These are phyloP conservation scores for Danio albolineatus DNA, from an alignment of 2,797 vertebrate genomes.

Conservation along the genomic window DNA sequence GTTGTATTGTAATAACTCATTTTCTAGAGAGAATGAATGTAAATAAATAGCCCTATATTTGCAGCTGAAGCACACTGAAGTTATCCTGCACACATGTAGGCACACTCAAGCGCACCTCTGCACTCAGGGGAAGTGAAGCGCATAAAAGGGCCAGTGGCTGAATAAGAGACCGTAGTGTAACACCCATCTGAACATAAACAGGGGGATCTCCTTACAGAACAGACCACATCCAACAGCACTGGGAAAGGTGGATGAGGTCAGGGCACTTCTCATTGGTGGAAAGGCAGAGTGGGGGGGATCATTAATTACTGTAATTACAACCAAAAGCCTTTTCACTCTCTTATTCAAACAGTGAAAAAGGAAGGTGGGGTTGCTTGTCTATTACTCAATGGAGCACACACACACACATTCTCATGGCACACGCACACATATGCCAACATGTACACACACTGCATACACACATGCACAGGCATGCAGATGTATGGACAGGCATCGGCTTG, in stretches of 20 bases:
- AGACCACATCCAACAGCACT: conserved; percentile 66
- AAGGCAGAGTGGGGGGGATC: conserved; percentile 72
- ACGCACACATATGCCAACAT: conserved; percentile 32
- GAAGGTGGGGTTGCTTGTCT: conserved; percentile 52
- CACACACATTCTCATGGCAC: conserved; percentile 12
- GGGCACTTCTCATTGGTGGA: conserved; percentile 67
- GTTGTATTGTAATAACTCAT: no score
- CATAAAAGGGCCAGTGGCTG: conserved; percentile 73
- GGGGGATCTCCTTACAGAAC: conserved; percentile 74
- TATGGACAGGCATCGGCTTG: conserved; percentile 49
- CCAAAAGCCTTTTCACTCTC: conserved; percentile 73
- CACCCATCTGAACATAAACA: conserved; percentile 76
- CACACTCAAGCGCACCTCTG: conserved; percentile 39
- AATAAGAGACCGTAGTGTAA: conserved; percentile 68
- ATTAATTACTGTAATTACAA: conserved; percentile 83
- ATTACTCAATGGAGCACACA: conserved; percentile 56
- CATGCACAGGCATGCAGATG: conserved; percentile 41
- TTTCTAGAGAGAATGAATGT: neutral
- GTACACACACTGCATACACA: conserved; percentile 48
- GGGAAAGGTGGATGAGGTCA: conserved; percentile 61
- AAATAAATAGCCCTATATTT: neutral
- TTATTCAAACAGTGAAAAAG: conserved; percentile 68
- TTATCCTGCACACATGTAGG: conserved; percentile 2
- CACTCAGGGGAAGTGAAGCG: conserved; percentile 59
- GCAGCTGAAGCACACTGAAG: neutral